Conservation (phyloP, 2,113 vertebrate species). For the Neogale vison region DNA sequence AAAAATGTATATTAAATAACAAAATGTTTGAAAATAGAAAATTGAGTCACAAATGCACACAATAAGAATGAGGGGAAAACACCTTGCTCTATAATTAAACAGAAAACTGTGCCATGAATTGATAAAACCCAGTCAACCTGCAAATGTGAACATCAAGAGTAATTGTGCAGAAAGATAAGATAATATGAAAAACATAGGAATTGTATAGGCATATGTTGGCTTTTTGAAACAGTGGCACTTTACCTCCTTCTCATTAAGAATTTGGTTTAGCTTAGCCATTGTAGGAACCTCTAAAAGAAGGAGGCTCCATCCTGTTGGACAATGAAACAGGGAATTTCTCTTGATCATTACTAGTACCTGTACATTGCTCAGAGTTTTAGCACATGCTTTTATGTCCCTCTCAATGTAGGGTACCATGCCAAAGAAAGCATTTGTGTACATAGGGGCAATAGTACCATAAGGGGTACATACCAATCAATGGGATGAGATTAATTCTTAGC, state of each 20-base stretch:
- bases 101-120: conserved; percentile 30
- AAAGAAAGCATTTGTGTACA: background rate
- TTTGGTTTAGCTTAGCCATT: conserved; percentile 4
- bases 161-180: conserved; percentile 56
- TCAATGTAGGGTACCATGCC: background rate
- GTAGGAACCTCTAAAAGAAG: background rate
- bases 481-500: background rate
- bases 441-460: background rate
- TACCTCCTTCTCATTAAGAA: background rate
- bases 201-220: background rate
- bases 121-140: conserved; percentile 59
- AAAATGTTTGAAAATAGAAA: conserved; percentile 53
- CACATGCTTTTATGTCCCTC: background rate
- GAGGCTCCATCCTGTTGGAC: background rate
- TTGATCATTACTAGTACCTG: background rate
- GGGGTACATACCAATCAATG: background rate
- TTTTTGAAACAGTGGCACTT: conserved; percentile 6
- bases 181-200: conserved; percentile 25
- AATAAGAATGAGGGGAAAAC: conserved; percentile 37
- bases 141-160: conserved; percentile 59
- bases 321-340: background rate
- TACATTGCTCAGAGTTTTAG: background rate
- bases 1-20: conserved; percentile 16
- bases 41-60: background rate
- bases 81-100: conserved; percentile 61